Conservation (phyloP, 1,140 invertebrate species). For the Conus ventricosus region DNA sequence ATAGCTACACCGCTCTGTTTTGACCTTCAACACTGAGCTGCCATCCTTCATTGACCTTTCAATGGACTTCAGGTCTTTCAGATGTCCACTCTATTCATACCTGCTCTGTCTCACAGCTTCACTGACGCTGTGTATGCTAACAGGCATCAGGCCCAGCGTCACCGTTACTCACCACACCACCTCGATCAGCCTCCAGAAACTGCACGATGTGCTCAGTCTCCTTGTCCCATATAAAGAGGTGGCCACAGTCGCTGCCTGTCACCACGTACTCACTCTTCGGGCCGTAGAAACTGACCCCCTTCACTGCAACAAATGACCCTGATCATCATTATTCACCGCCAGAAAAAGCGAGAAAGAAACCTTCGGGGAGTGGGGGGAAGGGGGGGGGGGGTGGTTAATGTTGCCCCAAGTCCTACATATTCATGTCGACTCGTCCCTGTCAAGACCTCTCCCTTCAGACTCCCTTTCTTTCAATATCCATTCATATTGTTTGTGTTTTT, state of each 20-base stretch:
- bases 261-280: constrained; percentile 89
- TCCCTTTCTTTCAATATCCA: too few species aligned
- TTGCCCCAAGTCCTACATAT: background rate
- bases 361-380: background rate
- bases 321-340: constrained; percentile 57
- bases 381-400: too few species aligned
- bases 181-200: constrained; percentile 89
- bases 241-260: constrained; percentile 96
- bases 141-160: too few species aligned
- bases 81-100: too few species aligned
- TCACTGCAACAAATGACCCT: constrained; percentile 79
- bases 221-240: constrained; percentile 96
- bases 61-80: too few species aligned
- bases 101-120: too few species aligned
- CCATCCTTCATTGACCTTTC: too few species aligned
- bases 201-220: constrained; percentile 89
- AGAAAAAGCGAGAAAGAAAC: constrained; percentile 56
- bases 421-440: background rate
- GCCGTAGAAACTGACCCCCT: constrained; percentile 96
- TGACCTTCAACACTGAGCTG: too few species aligned
- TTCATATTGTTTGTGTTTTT: too few species aligned
- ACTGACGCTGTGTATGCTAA: too few species aligned
- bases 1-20: too few species aligned
- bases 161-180: constrained; percentile 86
- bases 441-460: too few species aligned